Evolutionary conservation across 2,797 vertebrate species (phyloP).

Genomic region (Parauchenoglanis ngamensis): DNA sequence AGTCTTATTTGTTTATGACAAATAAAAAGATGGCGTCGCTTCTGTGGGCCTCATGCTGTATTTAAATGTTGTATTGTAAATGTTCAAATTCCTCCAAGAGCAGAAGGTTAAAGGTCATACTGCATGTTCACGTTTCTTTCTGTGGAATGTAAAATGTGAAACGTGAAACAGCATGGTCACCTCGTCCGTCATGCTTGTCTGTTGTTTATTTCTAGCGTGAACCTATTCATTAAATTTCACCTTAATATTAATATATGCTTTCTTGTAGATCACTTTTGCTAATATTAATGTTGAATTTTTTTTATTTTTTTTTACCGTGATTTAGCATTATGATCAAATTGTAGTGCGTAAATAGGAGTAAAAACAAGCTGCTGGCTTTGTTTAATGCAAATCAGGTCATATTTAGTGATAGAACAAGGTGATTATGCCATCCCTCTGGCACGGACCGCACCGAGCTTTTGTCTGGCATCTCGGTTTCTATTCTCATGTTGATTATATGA

Average conservation of each 20-base stretch:
- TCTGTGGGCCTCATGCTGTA: conserved; percentile 24
- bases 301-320: too few relatives aligned
- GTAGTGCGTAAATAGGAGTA: background rate
- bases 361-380: background rate
- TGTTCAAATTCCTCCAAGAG: background rate
- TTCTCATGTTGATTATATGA: background rate
- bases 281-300: background rate
- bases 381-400: background rate
- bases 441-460: too few relatives aligned
- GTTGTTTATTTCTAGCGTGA: background rate
- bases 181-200: background rate
- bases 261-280: background rate
- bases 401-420: background rate
- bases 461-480: background rate
- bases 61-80: background rate
- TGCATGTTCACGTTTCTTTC: too few relatives aligned
- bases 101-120: background rate
- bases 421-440: background rate
- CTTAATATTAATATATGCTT: background rate
- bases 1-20: conserved; percentile 77
- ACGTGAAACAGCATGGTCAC: background rate
- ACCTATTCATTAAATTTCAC: background rate
- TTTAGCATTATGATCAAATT: background rate
- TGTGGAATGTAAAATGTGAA: background rate
- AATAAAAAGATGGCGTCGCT: conserved; percentile 80